A percentile compares a stretch with the other conserved stretches of the same genome.
Evolutionary conservation across 1,140 invertebrate species (phyloP).

Genomic region (Asobara japonica): DNA sequence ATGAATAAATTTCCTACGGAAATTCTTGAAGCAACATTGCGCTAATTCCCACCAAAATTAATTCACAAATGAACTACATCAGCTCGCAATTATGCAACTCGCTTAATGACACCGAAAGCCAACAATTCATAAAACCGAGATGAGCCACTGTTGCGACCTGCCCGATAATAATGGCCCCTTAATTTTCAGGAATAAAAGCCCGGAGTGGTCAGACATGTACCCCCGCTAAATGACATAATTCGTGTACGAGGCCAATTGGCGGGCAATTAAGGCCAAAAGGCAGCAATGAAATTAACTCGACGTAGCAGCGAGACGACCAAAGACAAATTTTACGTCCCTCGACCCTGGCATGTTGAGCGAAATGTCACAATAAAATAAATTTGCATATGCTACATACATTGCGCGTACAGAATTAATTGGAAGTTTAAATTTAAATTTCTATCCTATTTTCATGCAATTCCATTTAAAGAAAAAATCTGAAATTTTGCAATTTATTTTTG

Average conservation of each 20-base stretch:
- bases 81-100: background rate
- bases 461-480: too few species aligned
- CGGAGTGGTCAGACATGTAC: slow-evolving; percentile 30
- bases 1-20: too few species aligned
- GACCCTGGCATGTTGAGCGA: slow-evolving; percentile 44
- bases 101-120: background rate
- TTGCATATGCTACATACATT: slow-evolving; percentile 59
- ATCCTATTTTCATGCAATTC: too few species aligned
- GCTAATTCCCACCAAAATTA: background rate
- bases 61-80: background rate
- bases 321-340: slow-evolving; percentile 11
- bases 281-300: slow-evolving; percentile 62
- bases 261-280: slow-evolving; percentile 61
- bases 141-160: background rate
- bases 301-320: slow-evolving; percentile 25
- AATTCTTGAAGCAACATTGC: too few species aligned
- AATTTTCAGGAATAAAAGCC: slow-evolving; percentile 42
- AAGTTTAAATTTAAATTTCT: background rate
- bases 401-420: background rate
- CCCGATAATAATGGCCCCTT: background rate
- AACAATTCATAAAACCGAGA: background rate
- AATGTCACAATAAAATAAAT: slow-evolving; percentile 63
- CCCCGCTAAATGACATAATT: slow-evolving; percentile 63
- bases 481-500: too few species aligned
- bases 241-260: slow-evolving; percentile 61